phyloP scores from a whole-genome alignment of 2,888 invertebrate species.

The Hypolimnas misippus region DNA sequence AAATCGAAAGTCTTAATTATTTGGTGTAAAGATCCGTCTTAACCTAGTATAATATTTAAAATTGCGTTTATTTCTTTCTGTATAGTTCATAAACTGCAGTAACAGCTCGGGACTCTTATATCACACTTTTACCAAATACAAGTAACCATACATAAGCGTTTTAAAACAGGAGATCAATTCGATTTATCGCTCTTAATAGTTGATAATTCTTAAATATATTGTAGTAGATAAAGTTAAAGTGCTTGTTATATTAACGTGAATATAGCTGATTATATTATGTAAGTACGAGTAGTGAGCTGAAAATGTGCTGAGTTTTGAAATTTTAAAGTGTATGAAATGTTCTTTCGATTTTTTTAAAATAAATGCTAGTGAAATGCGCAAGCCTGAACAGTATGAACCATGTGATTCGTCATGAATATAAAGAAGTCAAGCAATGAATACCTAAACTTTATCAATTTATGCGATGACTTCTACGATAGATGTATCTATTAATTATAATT shows the following conservation, averaged over 20 bases:
- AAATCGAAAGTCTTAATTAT: conserved; percentile 76
- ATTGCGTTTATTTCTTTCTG: conserved; percentile 29
- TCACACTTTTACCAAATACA: conserved; percentile 38
- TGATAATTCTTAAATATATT: conserved; percentile 26
- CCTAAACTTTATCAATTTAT: background rate
- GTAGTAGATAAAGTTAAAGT: conserved; percentile 21
- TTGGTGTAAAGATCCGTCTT: conserved; percentile 83
- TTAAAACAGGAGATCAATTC: conserved; percentile 33
- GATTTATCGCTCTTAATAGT: conserved; percentile 17
- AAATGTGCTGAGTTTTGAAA: conserved; percentile 21
- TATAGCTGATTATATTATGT: conserved; percentile 19
- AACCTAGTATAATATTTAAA: conserved; percentile 50
- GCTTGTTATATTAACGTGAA: conserved; percentile 32
- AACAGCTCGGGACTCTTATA: conserved; percentile 31
- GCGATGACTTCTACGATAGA: background rate
- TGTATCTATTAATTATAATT: background rate
- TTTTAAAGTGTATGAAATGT: conserved; percentile 17
- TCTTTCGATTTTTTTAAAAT: conserved; percentile 22
- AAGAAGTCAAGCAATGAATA: conserved; percentile 6
- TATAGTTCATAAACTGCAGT: conserved; percentile 32
- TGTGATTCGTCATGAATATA: conserved; percentile 13
- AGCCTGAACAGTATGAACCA: conserved; percentile 10
- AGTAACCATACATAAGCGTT: conserved; percentile 30
- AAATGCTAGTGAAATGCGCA: conserved; percentile 37
- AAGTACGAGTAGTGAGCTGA: conserved; percentile 21